Percentiles rank a stretch among this genome's conserved stretches.
Conservation (phyloP, 2,888 invertebrate species). For the Phasia obesa region DNA sequence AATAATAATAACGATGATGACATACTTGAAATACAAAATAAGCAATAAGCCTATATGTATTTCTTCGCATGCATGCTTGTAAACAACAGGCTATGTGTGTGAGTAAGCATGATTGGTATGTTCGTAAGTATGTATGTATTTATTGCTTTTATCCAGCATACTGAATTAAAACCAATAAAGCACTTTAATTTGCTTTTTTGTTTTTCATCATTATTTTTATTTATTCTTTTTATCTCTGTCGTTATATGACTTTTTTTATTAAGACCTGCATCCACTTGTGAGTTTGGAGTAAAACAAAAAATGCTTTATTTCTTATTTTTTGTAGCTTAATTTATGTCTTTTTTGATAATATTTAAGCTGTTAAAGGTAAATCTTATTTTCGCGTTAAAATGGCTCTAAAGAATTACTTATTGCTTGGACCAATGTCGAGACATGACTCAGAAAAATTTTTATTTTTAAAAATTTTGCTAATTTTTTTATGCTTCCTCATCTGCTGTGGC, state of each 20-base stretch:
- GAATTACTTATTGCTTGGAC: not conserved
- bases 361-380: slow-evolving; percentile 58
- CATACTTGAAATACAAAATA: slow-evolving; percentile 58
- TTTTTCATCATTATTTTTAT: slow-evolving; percentile 49
- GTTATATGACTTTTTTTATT: slow-evolving; percentile 9
- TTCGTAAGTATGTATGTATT: not conserved
- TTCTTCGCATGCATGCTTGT: slow-evolving; percentile 12
- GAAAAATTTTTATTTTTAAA: slow-evolving; percentile 25
- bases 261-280: slow-evolving; percentile 46
- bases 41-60: slow-evolving; percentile 33
- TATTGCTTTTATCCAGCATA: slow-evolving; percentile 57
- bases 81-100: too few species aligned
- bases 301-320: slow-evolving; percentile 46
- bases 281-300: slow-evolving; percentile 48
- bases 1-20: slow-evolving; percentile 60
- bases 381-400: slow-evolving; percentile 12
- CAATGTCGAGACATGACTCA: slow-evolving; percentile 35
- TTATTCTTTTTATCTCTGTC: slow-evolving; percentile 11
- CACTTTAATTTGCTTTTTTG: slow-evolving; percentile 68
- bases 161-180: slow-evolving; percentile 69
- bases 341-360: slow-evolving; percentile 64
- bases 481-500: not conserved
- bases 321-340: slow-evolving; percentile 38
- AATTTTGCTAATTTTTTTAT: slow-evolving; percentile 22
- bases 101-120: too few species aligned